Base-by-base conservation (phyloP, 1,140 invertebrate species). In the Ips typographus region DNA sequence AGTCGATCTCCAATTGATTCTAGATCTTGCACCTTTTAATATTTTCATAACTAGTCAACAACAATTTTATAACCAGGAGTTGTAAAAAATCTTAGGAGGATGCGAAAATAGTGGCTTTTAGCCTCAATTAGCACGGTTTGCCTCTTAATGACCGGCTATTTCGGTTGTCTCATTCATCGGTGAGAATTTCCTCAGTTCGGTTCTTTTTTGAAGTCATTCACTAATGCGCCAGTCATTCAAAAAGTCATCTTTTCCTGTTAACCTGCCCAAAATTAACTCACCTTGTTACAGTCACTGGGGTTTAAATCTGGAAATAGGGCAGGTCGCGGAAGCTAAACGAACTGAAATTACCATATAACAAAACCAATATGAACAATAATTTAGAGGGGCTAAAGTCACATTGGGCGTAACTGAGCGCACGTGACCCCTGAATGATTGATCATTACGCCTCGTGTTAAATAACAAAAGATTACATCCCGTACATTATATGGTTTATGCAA, bases 381-480 rank as follows among this genome's bases (percentile, higher is more conserved):
- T 22, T 22, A 22, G 22, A 22, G 22, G 22, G 22, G 22, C 22
- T 22, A 22, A 47, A 69, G 67, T 64, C 51, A 63, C 47, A 63
- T 66, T 68, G 67, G 71, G 71, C 71, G 71, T 73, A 63, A 56
- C 67, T 41, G 36, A 4, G 1, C 53, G 41, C 71, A 73, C 71
- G 71, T 73, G 71, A 67, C 71, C 65, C 58, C 4, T n/a, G 38
- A 22, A 70, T 73, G 71, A 73, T 73, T 68, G 71, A 73, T 73
- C 68, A 70, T 73, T 70, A 68, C 62, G 40, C 57, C 60, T 41
- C 41, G 58, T 67, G 57, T 22, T 22, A 64, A 70, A 70, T 70
- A 70, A 70, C 66, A 65, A 63, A 73, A 73, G 71, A 73, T 70
- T 70, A 62, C 71, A 42, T 60, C 55, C 67, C 67, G 51, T 68